phyloP scores from a whole-genome alignment of 2,113 vertebrate species.

The Anoura caudifer region DNA sequence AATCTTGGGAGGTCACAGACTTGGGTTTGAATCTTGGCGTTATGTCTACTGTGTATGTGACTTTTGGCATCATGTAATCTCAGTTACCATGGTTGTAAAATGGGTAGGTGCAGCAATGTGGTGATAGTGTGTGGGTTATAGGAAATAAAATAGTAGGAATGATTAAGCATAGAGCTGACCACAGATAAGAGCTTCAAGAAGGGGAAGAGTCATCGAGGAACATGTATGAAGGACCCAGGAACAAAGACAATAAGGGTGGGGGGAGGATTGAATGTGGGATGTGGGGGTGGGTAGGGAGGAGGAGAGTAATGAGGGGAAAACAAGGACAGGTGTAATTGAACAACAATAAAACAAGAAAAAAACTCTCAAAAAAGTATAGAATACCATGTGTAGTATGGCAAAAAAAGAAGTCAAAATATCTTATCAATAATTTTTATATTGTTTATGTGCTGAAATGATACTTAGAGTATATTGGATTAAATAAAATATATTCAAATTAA shows the following conservation, averaged over 20 bases:
- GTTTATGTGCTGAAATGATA: not conserved
- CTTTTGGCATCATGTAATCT: not conserved
- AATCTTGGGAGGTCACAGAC: not conserved
- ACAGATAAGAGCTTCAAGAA: not conserved
- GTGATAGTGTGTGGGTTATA: not conserved
- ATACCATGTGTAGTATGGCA: not conserved
- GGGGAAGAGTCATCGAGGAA: too few relatives aligned
- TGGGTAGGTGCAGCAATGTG: not conserved
- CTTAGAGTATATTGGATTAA: not conserved
- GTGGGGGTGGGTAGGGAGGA: too few relatives aligned
- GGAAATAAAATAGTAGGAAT: not conserved
- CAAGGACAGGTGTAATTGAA: too few relatives aligned
- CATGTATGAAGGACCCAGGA: too few relatives aligned
- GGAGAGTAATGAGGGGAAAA: too few relatives aligned
- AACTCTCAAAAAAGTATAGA: too few relatives aligned
- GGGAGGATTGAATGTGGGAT: too few relatives aligned
- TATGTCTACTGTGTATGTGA: not conserved
- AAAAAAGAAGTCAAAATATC: not conserved
- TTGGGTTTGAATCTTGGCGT: not conserved
- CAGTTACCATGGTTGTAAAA: not conserved
- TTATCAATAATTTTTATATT: conserved; percentile 4
- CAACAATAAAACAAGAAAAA: too few relatives aligned
- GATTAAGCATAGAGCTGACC: not conserved
- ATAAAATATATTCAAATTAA: not conserved
- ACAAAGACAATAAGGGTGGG: too few relatives aligned